Base-by-base conservation (phyloP, 1,140 invertebrate genomes). In the Caenorhabditis remanei region DNA sequence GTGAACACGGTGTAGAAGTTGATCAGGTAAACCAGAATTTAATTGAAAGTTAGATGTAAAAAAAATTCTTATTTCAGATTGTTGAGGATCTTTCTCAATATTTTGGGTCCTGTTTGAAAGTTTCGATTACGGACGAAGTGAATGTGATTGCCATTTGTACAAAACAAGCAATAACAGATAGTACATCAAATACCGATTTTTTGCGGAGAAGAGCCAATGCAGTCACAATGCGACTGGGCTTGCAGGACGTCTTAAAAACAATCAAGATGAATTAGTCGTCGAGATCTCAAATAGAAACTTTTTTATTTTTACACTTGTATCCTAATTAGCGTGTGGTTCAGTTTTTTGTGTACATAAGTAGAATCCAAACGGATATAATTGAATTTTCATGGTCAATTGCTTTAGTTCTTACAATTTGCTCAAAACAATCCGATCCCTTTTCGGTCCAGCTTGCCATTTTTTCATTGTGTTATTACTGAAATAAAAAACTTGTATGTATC, bases 161-260 rank as follows among this genome's bases (percentile, higher is more conserved):
- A 11, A 79, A 79, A 24, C 71, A 79, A 79, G 71, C 71, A 21
- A 50, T 79, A 19, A 19, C 71, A 4, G 71, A 79, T 24, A 79
- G 46, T 11, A 43, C 71, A 21, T 43, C 46, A 11, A 79, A 79
- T n/a, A 50, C n/a, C 19, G 71, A 79, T 24, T 79, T 79, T 14
- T n/a, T 79, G 5, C 43, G n/a, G 13, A 48, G 71, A 79, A 6
- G 71, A 50, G 71, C 71, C n/a, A 43, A 79, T 21, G 71, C 71
- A 4, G 71, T 79, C 9, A 79, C 71, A 53, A 79, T 79, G 71
- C 71, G 40, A 13, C 53, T 79, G 46, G 71, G 71, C 41, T 41
- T 79, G n/a, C 71, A 79, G 11, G 71, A 79, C 46, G 71, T 79
- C 7, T 53, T 79, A 9, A 79, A 79, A 79, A 79, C 71, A 24